These are phyloP conservation scores for Melanchra persicariae DNA, from an alignment of 2,888 invertebrate genomes.

Conservation along the genomic window DNA sequence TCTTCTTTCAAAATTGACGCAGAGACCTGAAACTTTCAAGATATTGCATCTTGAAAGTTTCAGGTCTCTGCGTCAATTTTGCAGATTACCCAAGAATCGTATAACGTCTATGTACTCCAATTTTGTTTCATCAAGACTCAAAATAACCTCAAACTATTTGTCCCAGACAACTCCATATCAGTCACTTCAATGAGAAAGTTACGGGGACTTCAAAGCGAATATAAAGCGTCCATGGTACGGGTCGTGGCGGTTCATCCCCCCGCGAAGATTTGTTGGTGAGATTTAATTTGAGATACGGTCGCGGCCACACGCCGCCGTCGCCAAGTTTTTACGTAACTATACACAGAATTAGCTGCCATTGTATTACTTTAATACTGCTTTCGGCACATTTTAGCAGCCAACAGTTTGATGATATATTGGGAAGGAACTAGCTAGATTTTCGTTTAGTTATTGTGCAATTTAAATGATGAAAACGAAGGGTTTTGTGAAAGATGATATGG, in stretches of 20 bases:
- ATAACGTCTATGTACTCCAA: background rate
- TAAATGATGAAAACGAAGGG: too few species aligned
- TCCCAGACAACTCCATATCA: background rate
- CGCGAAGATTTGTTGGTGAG: conserved; percentile 88
- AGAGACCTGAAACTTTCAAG: too few species aligned
- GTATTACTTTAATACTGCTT: conserved; percentile 71
- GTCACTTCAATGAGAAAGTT: conserved; percentile 4
- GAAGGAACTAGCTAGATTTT: conserved; percentile 26
- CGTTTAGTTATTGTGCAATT: background rate
- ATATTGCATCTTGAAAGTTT: too few species aligned
- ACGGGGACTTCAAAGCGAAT: conserved; percentile 37
- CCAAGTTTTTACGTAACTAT: conserved; percentile 84
- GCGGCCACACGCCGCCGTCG: conserved; percentile 83
- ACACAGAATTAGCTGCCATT: conserved; percentile 81
- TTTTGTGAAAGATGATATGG: too few species aligned
- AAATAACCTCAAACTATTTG: conserved; percentile 27
- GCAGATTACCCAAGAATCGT: background rate
- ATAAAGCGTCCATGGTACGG: conserved; percentile 71
- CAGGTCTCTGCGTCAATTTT: background rate
- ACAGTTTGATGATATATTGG: conserved; percentile 48
- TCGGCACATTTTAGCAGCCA: conserved; percentile 55
- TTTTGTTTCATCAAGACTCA: conserved; percentile 2
- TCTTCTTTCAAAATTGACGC: too few species aligned
- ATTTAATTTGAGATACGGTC: conserved; percentile 90
- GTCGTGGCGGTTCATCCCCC: conserved; percentile 78